Base-by-base conservation (phyloP, 2,113 vertebrate species). In the Lipophrys pholis region DNA sequence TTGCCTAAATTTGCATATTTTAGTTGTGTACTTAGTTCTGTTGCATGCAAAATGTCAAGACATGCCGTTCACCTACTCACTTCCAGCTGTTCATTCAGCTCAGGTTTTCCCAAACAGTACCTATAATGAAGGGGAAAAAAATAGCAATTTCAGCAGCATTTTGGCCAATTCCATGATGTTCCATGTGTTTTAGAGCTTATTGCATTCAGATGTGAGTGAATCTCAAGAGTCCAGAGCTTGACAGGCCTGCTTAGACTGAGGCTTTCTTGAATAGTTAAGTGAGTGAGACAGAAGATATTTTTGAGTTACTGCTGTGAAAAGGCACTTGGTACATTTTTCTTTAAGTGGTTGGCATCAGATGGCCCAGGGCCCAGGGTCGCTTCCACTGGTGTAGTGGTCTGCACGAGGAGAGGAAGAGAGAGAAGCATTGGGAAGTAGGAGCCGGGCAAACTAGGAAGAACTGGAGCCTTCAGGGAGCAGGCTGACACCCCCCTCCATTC, bases 371-470 rank as follows among this genome's bases (percentile, higher is more conserved):
- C 68, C 60, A 14, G 64, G 58, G 57, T 59, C 54, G 52, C 61
- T 41, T 4, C 21, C 21, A 30, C 21, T 30, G 43, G 48, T 46
- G 35, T 38, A 15, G 21, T 67, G 52, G 41, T 62, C 21, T 79
- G 39, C n/a, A 66, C n/a, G 40, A 43, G 15, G 1, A 11, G 48
- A 63, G 35, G 3, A 57, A 46, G 54, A 17, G 2, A 5, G 45
- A 14, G 12, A 16, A 21, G 16, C 8, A 51, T 7, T 10, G 52
- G 35, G 65, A 21, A 62, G 57, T 45, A 14, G 57, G 66, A 66
- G 67, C 69, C 14, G 38, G 5, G 8, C 35, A 62, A 30, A 46
- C 80, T 82, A 80, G 88, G 84, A 90, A 90, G 85, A 90, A 82
- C 66, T 67, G 1, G 12, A 76, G 69, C 60, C 68, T 71, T 11